Evolutionary conservation across 2,888 invertebrate species (phyloP).

Genomic region (Acrobasis suavella): DNA sequence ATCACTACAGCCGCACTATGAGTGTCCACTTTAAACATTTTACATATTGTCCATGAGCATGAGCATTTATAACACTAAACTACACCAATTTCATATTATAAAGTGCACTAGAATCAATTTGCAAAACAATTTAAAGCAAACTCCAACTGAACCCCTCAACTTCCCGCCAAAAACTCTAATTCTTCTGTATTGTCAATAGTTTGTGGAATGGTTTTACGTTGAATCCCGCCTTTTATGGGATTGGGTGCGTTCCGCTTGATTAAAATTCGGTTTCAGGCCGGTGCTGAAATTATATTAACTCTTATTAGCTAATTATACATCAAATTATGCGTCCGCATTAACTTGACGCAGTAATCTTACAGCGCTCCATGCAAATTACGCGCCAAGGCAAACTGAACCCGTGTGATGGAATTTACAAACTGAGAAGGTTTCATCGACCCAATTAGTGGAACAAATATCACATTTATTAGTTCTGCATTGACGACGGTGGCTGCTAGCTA

Average conservation of each 20-base stretch:
- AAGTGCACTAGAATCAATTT: too few species aligned
- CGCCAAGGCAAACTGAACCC: neutral
- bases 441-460: conserved; percentile 1
- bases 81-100: too few species aligned
- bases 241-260: conserved; percentile 18
- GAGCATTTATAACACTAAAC: too few species aligned
- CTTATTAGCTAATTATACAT: conserved; percentile 16
- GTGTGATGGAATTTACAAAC: neutral
- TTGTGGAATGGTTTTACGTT: conserved; percentile 10
- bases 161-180: too few species aligned
- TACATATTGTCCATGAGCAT: too few species aligned
- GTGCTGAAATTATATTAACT: conserved; percentile 18
- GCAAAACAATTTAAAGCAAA: too few species aligned
- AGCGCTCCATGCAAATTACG: neutral
- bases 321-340: neutral
- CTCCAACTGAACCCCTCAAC: too few species aligned
- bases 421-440: neutral
- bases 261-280: conserved; percentile 17
- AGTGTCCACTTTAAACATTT: too few species aligned
- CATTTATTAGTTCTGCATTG: conserved; percentile 1
- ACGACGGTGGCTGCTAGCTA: conserved; percentile 1
- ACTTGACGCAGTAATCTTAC: neutral
- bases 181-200: neutral
- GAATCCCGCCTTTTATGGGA: conserved; percentile 18
- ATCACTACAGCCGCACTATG: too few species aligned